Evolutionary conservation across 1,140 invertebrate species (phyloP).

Genomic region (Bilobella aurantiaca): DNA sequence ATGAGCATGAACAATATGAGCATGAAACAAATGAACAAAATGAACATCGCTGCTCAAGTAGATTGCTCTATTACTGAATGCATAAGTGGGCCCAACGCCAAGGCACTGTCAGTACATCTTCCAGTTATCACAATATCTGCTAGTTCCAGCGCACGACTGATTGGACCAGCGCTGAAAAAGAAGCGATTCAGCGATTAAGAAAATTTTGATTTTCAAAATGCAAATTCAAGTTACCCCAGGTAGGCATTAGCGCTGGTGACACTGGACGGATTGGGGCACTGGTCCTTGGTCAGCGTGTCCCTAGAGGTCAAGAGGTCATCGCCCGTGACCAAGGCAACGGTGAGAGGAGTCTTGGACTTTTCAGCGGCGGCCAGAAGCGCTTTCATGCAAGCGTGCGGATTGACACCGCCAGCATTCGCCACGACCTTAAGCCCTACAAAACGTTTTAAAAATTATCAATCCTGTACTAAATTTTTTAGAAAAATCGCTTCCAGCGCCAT

Average conservation of each 20-base stretch:
- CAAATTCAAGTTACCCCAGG: conserved; percentile 39
- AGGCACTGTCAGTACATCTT: conserved; percentile 46
- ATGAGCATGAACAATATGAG: no score
- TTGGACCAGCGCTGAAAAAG: conserved; percentile 42
- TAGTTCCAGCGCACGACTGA: conserved; percentile 42
- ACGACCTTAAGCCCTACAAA: conserved; percentile 43
- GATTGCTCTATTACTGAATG: conserved; percentile 38
- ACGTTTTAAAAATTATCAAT: neutral
- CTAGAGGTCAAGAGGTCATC: conserved; percentile 34
- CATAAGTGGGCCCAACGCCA: conserved; percentile 45
- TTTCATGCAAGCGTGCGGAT: conserved; percentile 44
- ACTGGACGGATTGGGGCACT: conserved; percentile 38
- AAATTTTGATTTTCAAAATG: neutral
- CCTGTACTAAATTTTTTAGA: conserved; percentile 4
- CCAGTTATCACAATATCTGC: conserved; percentile 49
- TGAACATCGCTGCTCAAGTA: neutral
- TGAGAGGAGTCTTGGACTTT: conserved; percentile 34
- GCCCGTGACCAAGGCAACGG: conserved; percentile 32
- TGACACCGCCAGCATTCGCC: conserved; percentile 49
- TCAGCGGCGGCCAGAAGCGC: conserved; percentile 40
- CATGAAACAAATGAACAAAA: no score
- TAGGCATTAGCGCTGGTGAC: conserved; percentile 47
- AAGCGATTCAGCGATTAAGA: neutral
- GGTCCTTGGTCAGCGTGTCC: conserved; percentile 39
- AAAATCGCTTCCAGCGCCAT: conserved; percentile 6